These are phyloP conservation scores for Pseudopipra pipra DNA, from an alignment of 2,113 vertebrate species.

Conservation along the genomic window DNA sequence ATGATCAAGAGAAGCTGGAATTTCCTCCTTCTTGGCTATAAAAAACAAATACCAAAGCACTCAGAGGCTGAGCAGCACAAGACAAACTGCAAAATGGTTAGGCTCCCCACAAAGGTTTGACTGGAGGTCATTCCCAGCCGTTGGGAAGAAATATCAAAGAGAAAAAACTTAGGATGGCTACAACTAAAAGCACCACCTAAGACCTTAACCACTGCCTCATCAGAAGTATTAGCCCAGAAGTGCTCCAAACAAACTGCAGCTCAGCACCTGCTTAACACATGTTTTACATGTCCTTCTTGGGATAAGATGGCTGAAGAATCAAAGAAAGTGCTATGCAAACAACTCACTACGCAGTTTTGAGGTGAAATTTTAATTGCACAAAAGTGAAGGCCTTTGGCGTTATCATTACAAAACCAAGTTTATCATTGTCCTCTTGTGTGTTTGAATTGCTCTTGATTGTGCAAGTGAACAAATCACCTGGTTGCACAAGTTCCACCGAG, in stretches of 20 bases:
- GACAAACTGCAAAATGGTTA: not conserved
- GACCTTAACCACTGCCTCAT: not conserved
- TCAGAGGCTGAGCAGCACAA: not conserved
- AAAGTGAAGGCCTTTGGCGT: conserved; percentile 26
- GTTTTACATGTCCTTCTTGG: not conserved
- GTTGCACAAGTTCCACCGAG: conserved; percentile 4
- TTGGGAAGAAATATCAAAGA: not conserved
- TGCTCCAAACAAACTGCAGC: not conserved
- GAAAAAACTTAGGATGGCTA: not conserved
- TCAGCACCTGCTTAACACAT: not conserved
- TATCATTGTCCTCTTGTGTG: conserved; percentile 13
- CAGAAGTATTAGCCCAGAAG: not conserved
- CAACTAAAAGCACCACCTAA: not conserved
- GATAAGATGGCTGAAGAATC: not conserved
- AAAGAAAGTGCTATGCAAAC: not conserved
- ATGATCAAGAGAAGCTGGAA: not conserved
- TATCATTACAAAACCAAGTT: conserved; percentile 33
- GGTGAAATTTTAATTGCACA: conserved; percentile 31
- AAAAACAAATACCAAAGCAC: not conserved
- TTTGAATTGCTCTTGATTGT: conserved; percentile 8
- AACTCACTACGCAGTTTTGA: not conserved
- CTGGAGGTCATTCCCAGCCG: not conserved
- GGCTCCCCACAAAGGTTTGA: not conserved
- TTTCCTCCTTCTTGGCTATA: not conserved
- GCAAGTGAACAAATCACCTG: not conserved